phyloP scores from a whole-genome alignment of 2,797 vertebrate species.

The Argya squamiceps region DNA sequence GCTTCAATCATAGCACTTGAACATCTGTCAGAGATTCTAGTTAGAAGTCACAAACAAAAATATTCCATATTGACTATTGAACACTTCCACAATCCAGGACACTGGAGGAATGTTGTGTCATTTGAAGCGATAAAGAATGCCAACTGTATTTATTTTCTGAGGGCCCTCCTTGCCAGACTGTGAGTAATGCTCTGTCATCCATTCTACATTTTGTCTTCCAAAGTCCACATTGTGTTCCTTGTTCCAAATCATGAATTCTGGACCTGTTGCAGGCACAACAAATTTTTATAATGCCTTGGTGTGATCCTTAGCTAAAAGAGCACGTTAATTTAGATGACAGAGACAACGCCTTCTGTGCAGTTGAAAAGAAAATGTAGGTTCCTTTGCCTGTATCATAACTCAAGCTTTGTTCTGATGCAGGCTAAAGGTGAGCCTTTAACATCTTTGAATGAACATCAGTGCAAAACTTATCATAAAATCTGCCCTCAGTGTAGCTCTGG shows the following conservation, averaged over 20 bases:
- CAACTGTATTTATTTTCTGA: constrained; percentile 64
- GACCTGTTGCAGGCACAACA: not conserved
- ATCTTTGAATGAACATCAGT: not conserved
- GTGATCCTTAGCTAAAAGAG: constrained; percentile 38
- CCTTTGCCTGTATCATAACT: not conserved
- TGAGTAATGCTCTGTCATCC: not conserved
- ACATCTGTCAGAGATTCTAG: constrained; percentile 16
- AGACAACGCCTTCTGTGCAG: not conserved
- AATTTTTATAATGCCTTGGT: constrained; percentile 13
- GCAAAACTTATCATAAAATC: not conserved
- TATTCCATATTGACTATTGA: constrained; percentile 19
- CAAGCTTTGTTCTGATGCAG: not conserved
- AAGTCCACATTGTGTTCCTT: constrained; percentile 36
- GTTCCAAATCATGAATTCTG: constrained; percentile 60
- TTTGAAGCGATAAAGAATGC: constrained; percentile 55
- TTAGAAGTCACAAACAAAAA: constrained; percentile 38
- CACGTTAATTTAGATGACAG: constrained; percentile 32
- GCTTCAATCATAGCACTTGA: not conserved
- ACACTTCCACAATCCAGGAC: constrained; percentile 21
- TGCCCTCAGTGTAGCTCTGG: not conserved
- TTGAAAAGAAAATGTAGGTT: not conserved
- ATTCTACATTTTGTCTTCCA: constrained; percentile 58
- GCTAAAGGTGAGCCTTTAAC: not conserved
- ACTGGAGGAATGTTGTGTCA: constrained; percentile 23
- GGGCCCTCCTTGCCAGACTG: not conserved